Conservation (phyloP, 2,888 invertebrate genomes). For the Andricus quercusramuli region DNA sequence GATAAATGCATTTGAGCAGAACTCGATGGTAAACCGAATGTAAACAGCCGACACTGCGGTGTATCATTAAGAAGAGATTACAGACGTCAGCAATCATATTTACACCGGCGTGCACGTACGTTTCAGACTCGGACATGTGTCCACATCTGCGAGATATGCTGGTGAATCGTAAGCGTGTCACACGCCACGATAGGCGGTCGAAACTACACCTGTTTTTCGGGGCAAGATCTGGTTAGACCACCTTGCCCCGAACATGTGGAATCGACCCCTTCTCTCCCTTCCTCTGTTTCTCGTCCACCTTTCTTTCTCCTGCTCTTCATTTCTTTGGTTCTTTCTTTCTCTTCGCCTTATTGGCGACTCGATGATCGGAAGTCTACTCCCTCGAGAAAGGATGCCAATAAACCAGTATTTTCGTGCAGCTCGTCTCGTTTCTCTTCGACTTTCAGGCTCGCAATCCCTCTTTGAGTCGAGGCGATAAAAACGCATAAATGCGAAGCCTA, state of each 20-base stretch:
- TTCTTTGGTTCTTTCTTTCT: slow-evolving; percentile 30
- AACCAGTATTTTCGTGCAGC: slow-evolving; percentile 39
- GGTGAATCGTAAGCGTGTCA: slow-evolving; percentile 29
- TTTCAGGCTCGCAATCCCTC: slow-evolving; percentile 8
- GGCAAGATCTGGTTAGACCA: slow-evolving; percentile 37
- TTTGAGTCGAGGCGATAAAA: slow-evolving; percentile 35
- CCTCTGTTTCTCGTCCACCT: neutral
- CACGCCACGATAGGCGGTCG: slow-evolving; percentile 41
- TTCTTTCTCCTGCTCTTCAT: neutral
- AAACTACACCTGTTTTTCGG: slow-evolving; percentile 41
- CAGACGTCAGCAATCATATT: slow-evolving; percentile 32
- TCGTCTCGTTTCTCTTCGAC: slow-evolving; percentile 36
- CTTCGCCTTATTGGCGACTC: slow-evolving; percentile 31
- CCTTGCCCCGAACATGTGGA: slow-evolving; percentile 34
- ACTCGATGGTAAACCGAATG: slow-evolving; percentile 23
- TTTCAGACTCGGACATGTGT: slow-evolving; percentile 35
- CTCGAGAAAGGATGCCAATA: slow-evolving; percentile 33
- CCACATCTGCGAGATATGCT: slow-evolving; percentile 31
- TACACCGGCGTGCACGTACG: slow-evolving; percentile 23
- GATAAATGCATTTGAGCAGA: slow-evolving; percentile 28
- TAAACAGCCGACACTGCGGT: slow-evolving; percentile 31
- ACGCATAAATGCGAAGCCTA: slow-evolving; percentile 32
- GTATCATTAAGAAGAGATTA: slow-evolving; percentile 39
- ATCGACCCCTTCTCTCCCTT: neutral
- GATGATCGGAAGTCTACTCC: slow-evolving; percentile 31